Evolutionary conservation across 1,140 invertebrate genomes (phyloP).

Genomic region (Araneus ventricosus): DNA sequence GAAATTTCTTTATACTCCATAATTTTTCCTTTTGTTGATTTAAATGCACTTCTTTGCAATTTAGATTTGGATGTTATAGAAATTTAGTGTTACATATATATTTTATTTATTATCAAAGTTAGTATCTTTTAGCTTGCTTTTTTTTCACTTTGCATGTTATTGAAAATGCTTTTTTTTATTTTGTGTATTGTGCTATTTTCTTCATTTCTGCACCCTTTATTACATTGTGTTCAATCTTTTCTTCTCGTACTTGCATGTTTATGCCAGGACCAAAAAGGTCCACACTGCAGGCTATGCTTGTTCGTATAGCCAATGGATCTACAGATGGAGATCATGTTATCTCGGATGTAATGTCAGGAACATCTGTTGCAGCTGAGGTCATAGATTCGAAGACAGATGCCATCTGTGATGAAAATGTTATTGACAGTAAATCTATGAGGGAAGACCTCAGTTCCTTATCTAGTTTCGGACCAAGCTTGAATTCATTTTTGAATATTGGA

Average conservation of each 20-base stretch:
- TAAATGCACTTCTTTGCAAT: neutral
- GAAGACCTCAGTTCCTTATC: constrained; percentile 70
- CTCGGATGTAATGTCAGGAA: constrained; percentile 64
- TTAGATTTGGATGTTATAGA: neutral
- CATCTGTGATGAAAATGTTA: constrained; percentile 58
- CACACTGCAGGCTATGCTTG: constrained; percentile 81
- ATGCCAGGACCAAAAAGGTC: constrained; percentile 81
- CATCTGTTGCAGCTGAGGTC: constrained; percentile 47
- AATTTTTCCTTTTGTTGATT: neutral
- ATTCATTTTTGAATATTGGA: constrained; percentile 72
- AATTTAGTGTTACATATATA: neutral
- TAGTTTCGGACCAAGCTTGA: constrained; percentile 65
- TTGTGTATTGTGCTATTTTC: constrained; percentile 39
- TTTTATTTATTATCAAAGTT: neutral
- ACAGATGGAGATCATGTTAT: constrained; percentile 78
- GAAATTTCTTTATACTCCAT: neutral
- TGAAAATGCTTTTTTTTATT: constrained; percentile 48
- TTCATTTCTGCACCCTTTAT: constrained; percentile 42
- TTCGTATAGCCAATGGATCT: constrained; percentile 79
- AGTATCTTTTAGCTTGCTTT: constrained; percentile 4
- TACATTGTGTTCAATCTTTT: constrained; percentile 60
- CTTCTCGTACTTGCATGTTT: constrained; percentile 71
- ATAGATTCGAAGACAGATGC: constrained; percentile 49
- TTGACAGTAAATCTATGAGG: constrained; percentile 54
- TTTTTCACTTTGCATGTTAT: constrained; percentile 42